These are phyloP conservation scores for Piliocolobus tephrosceles DNA, from an alignment of 2,113 vertebrate species.

Conservation along the genomic window DNA sequence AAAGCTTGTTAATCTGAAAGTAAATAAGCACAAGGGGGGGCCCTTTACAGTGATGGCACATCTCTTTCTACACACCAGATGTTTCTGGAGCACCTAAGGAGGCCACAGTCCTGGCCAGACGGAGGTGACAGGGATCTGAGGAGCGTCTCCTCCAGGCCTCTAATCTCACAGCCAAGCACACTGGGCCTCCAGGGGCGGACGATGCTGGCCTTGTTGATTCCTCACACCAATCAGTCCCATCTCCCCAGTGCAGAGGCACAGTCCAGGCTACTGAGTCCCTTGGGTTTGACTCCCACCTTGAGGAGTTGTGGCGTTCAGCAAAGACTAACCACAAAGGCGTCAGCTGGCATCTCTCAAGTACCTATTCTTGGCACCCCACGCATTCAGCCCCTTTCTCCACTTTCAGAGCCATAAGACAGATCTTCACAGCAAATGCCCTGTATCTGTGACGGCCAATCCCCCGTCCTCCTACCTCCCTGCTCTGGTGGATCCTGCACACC, in stretches of 20 bases:
- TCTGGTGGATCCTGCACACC: not conserved
- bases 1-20: not conserved
- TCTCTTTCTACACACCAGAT: not conserved
- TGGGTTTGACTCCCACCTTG: not conserved
- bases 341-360: not conserved
- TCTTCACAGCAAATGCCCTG: not conserved
- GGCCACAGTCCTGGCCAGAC: not conserved
- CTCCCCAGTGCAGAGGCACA: no score
- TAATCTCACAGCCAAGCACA: not conserved
- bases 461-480: no score
- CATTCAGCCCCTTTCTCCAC: not conserved
- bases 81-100: no score
- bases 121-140: not conserved
- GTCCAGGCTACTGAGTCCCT: not conserved
- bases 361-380: not conserved
- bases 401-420: not conserved
- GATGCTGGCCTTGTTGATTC: not conserved
- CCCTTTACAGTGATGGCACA: accelerated
- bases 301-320: not conserved
- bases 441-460: accelerated
- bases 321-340: not conserved
- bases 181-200: not conserved
- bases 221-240: accelerated
- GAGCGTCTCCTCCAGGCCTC: not conserved
- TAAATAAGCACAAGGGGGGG: not conserved